Evolutionary conservation across 2,113 vertebrate genomes (phyloP), one percentile per base, ranked within the genome.

Genomic region (Chaetodon auriga): DNA sequence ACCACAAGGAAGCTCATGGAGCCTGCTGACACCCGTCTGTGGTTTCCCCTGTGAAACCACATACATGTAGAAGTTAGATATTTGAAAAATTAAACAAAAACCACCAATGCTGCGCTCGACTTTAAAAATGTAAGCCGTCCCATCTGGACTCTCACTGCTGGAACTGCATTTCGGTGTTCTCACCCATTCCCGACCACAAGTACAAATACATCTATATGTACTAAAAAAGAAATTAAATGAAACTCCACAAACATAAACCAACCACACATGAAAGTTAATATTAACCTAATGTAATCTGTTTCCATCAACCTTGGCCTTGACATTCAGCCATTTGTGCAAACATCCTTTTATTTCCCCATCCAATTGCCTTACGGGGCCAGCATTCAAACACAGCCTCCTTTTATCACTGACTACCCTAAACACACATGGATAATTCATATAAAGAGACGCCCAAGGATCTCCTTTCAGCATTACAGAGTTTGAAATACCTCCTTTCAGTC

Each of bases 341-440:
- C 60, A 57, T 38, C 10, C 7, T 69, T 85, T 70, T 35, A 70
- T 62, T 70, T 64, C 66, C 53, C 66, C 53, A 35, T 38, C 36
- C 25, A 23, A n/a, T 2, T 30, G 45, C 41, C 57, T 77, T 19
- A 75, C 23, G 18, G 45, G 11, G 38, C 55, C 13, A 21, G 5
- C 69, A 41, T 61, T 68, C 43, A 69, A 83, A 83, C 66, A 61
- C 45, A 61, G 36, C 64, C 61, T 23, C 30, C 62, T 69, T 75
- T 84, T 53, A 57, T 82, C 57, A 15, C 66, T 4, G 5, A 53
- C 69, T 21, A 10, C 30, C 14, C 43, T 62, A 77, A 86, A 84
- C 60, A 86, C 78, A 82, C 72, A 80, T 60, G 49, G 58, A 74
- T 80, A 64, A 86, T 84, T 79, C 81, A 82, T 73, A 46, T 38